Percentiles rank a stretch among this genome's conserved stretches.
Conservation (phyloP, 1,140 invertebrate genomes). For the Pseudomyrmex sp. region DNA sequence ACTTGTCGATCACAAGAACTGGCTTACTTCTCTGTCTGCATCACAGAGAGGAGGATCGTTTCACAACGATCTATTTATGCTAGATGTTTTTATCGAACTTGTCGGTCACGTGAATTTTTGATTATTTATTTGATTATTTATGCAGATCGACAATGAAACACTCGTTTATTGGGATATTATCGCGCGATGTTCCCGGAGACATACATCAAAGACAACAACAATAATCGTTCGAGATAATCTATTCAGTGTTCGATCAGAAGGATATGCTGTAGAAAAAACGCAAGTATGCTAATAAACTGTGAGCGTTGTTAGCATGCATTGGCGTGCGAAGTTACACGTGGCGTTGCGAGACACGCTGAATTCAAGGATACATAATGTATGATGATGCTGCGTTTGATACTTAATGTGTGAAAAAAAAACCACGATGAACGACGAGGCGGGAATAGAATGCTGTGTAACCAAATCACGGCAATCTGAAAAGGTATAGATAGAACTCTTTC, state of each 20-base stretch:
- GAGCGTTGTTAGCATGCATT: slow-evolving; percentile 1
- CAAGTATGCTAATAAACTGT: slow-evolving; percentile 44
- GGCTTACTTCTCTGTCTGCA: no score
- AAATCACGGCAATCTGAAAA: slow-evolving; percentile 9
- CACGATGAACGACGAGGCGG: slow-evolving; percentile 29
- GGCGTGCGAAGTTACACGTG: slow-evolving; percentile 10
- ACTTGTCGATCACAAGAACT: no score
- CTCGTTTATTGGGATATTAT: neutral
- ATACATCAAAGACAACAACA: neutral
- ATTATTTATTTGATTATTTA: no score
- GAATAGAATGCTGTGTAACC: neutral
- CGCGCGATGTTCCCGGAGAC: neutral
- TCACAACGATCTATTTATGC: no score
- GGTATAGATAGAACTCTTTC: neutral
- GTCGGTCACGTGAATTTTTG: no score
- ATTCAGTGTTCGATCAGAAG: slow-evolving; percentile 43
- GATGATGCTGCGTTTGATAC: slow-evolving; percentile 14
- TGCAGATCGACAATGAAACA: neutral
- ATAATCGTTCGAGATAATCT: slow-evolving; percentile 2
- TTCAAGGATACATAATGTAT: slow-evolving; percentile 40
- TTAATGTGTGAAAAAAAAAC: slow-evolving; percentile 9
- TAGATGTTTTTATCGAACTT: no score
- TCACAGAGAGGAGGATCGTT: no score
- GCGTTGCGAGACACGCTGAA: slow-evolving; percentile 18
- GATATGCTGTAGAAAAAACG: slow-evolving; percentile 20